phyloP scores from a whole-genome alignment of 2,797 vertebrate species.

The Petrocephalus sullivani region DNA sequence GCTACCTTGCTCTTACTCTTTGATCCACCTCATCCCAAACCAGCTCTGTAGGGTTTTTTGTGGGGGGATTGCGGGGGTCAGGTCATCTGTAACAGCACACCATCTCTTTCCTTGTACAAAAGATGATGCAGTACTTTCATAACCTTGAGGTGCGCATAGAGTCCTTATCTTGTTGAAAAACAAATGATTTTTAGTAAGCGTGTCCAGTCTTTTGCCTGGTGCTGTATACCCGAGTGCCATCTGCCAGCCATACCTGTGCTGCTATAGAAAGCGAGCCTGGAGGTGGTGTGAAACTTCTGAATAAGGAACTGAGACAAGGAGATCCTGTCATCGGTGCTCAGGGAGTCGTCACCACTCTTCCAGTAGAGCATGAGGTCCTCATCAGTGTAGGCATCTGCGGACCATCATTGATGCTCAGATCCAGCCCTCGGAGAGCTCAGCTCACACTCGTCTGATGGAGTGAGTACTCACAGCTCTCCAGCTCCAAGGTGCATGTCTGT shows the following conservation, averaged over 20 bases:
- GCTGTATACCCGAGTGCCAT: background rate
- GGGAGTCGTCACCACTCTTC: conserved; percentile 89
- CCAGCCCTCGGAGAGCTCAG: background rate
- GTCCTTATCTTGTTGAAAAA: background rate
- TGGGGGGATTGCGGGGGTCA: background rate
- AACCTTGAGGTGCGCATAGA: background rate
- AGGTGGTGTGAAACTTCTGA: conserved; percentile 91
- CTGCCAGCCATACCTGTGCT: conserved; percentile 74
- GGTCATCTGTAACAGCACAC: background rate
- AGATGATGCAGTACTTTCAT: background rate
- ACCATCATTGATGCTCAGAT: background rate
- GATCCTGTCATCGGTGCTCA: conserved; percentile 89
- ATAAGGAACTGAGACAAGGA: conserved; percentile 94
- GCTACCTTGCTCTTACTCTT: no score
- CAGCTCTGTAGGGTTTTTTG: no score
- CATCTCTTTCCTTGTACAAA: background rate
- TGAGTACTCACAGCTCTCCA: conserved; percentile 85
- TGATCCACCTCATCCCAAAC: no score
- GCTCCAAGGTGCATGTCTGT: conserved; percentile 86
- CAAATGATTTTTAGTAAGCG: background rate
- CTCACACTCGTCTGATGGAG: background rate
- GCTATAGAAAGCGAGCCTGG: conserved; percentile 91
- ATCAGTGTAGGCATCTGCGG: conserved; percentile 87
- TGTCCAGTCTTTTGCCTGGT: background rate
- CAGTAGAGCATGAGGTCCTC: conserved; percentile 96